Evolutionary conservation across 2,113 vertebrate genomes (phyloP), one percentile per base, ranked within the genome.

Genomic region (Neodontobutis hainanensis): DNA sequence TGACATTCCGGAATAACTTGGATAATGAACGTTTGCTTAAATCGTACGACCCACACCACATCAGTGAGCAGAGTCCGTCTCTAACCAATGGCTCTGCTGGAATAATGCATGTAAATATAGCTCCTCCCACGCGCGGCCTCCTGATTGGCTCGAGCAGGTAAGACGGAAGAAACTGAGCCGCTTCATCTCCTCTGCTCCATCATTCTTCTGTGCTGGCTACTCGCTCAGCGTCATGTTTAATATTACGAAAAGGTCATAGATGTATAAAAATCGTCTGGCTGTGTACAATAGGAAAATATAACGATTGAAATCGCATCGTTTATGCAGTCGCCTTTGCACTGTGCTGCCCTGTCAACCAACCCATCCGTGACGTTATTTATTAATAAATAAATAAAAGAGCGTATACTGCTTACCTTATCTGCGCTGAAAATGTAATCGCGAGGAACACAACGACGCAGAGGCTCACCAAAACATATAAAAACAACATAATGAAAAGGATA

Each of bases 321-420:
- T 3, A 40, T 47, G 36, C 0, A 43, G 42, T 34, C 4, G 16
- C 8, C 36, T 52, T 49, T 51, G 63, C 61, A 65, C 3, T 65
- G 8, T 11, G 43, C 68, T 45, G 70, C 6, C 35, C 65, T 66
- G 79, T 65, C 70, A 82, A 27, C 57, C 67, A 68, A 14, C 58
- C 38, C 12, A 40, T 1, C 50, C 60, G 15, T 61, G 69, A 57
- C 51, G 55, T 49, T 19, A 0, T 4, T 6, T 27, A 27, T 2
- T 27, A 27, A 27, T 27, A 27, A 10, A 7, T 12, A n/a, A 40
- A 59, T 11, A 5, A 15, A 11, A 0, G 0, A 9, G 56, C 7
- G 0, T 1, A 3, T 3, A 56, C 16, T 3, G 74, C 94, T 85
- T 87, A 96, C 96, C 95, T 93, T 87, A 96, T 92, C 44, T 91